phyloP scores from a whole-genome alignment of 2,113 vertebrate genomes.

The Redunca redunca region DNA sequence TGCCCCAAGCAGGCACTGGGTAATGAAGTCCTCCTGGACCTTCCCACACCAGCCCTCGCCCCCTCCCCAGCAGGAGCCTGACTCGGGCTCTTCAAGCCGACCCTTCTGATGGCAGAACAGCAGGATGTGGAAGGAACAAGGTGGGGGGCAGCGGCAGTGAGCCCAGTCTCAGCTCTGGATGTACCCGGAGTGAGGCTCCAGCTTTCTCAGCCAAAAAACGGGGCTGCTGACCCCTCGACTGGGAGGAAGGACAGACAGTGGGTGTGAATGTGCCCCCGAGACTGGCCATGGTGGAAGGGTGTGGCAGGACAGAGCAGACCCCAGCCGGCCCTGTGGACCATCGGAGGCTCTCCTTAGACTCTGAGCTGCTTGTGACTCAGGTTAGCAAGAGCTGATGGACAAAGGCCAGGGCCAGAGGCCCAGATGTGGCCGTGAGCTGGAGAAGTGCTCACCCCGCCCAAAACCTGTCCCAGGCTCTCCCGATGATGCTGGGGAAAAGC shows the following conservation, averaged over 20 bases:
- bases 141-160: not conserved
- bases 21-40: slow-evolving; percentile 10
- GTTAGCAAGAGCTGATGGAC: not conserved
- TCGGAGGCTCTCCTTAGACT: not conserved
- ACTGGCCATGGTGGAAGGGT: not conserved
- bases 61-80: not conserved
- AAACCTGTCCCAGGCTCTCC: not conserved
- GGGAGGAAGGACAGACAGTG: not conserved
- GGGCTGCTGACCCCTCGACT: fast-evolving
- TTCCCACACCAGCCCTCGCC: not conserved
- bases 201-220: not conserved
- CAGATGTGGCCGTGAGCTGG: not conserved
- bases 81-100: not conserved
- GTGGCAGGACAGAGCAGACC: not conserved
- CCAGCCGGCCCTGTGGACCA: not conserved
- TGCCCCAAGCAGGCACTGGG: not conserved
- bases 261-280: fast-evolving
- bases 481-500: fast-evolving
- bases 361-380: not conserved
- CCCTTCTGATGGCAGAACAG: not conserved
- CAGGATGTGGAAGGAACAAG: not conserved
- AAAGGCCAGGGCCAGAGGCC: not conserved
- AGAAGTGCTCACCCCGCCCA: no score
- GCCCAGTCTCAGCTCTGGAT: not conserved
- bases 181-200: fast-evolving